Base-by-base conservation (phyloP, 2,888 invertebrate species). In the Steinernema scapterisci region DNA sequence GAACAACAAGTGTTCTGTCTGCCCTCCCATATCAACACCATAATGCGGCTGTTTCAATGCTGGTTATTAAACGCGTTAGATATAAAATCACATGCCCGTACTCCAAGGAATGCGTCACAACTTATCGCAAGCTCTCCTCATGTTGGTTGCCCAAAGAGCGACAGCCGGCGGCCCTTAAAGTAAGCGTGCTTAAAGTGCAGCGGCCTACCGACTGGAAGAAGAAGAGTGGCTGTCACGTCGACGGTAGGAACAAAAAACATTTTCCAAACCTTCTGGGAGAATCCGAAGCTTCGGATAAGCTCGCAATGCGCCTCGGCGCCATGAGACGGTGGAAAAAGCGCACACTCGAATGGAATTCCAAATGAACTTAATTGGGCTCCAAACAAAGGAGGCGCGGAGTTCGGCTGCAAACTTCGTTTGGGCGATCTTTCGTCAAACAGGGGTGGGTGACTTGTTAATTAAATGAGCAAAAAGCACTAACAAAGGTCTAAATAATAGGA, bases 81-180 rank as follows among this genome's bases (percentile, higher is more conserved):
- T 16, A 11, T 31, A 63, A 63, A 63, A 31, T 63, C 63, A 63
- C 63, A 31, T 63, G 52, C 21, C 52, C 19, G 52, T 63, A 38
- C 63, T 63, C 38, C 31, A 19, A 5, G 25, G 63, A 63, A 63
- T 63, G 63, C n/a, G 5, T 19, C 48, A 48, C 48, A 16, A 19
- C 3, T 48, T 48, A 38, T 38, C 38, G 38, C 38, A 9, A 38
- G 9, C 5, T 38, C 38, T 38, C 5, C 9, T 38, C 38, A 38
- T 38, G 3, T 9, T 38, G 38, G 38, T 31, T 63, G 63, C 16
- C 63, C 63, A 63, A 63, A 31, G 31, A 31, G 38, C 63, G 63
- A 63, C 63, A 63, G 31, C 63, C 63, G 63, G 38, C 38, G 5
- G 38, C 23, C 52, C 27, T 63, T 31, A 16, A 63, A 38, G 27